These are phyloP conservation scores for Drosophila acutilabella DNA, from an alignment of 2,888 invertebrate genomes.

Conservation along the genomic window DNA sequence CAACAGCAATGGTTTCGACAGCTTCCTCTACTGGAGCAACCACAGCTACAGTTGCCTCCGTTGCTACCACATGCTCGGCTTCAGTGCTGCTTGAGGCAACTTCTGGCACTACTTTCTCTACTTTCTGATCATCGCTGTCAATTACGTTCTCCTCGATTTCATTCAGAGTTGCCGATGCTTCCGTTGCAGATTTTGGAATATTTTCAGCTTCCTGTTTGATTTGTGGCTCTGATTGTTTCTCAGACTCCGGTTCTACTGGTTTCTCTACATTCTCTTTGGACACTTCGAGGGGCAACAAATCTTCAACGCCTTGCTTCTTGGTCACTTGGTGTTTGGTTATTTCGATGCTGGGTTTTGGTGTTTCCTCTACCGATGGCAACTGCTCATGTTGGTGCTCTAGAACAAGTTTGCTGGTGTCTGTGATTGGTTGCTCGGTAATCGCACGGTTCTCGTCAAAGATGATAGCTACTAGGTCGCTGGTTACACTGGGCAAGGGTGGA, in stretches of 20 bases:
- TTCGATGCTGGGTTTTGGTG: constrained; percentile 49
- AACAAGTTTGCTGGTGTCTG: constrained; percentile 53
- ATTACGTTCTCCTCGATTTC: constrained; percentile 49
- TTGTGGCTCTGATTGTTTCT: not conserved
- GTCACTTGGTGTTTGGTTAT: constrained; percentile 69
- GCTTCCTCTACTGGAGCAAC: constrained; percentile 10
- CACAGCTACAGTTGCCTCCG: constrained; percentile 28
- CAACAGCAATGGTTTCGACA: constrained; percentile 23
- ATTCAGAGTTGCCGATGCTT: constrained; percentile 19
- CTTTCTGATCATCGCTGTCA: constrained; percentile 23
- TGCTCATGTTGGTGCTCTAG: constrained; percentile 63
- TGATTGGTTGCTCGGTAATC: constrained; percentile 64
- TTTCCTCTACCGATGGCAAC: constrained; percentile 21
- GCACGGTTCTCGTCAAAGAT: constrained; percentile 58
- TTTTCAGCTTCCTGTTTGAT: constrained; percentile 1
- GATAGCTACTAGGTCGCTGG: constrained; percentile 58
- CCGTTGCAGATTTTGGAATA: constrained; percentile 11
- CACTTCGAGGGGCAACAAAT: constrained; percentile 47
- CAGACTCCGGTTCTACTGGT: constrained; percentile 6
- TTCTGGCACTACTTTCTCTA: constrained; percentile 11
- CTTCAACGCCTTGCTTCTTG: constrained; percentile 70
- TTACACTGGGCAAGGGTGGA: constrained; percentile 48
- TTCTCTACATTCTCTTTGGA: constrained; percentile 13
- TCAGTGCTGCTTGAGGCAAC: constrained; percentile 16
- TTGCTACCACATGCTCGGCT: constrained; percentile 22